Base-by-base conservation (phyloP, 2,888 invertebrate species). In the Acrobasis suavella region DNA sequence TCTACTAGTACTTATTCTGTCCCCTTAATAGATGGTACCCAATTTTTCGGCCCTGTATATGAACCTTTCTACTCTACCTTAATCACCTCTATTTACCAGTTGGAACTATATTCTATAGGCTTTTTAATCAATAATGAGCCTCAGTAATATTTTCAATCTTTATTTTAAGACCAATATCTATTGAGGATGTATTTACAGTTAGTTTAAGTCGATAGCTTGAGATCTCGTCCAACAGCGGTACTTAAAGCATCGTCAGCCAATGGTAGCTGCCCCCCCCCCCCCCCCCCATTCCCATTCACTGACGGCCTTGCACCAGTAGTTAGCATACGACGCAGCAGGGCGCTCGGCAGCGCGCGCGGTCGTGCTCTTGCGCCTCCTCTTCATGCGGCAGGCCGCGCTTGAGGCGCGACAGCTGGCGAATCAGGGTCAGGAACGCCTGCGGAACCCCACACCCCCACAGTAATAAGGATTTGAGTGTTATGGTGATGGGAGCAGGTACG, bases 351-450 rank as follows among this genome's bases (percentile, higher is more conserved):
- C 65, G 60, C 70, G 67, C 64, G 70, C 69, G 64, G 71, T 67
- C 54, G 67, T 68, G 7, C 74, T 74, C 32, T 65, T 67, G 60
- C 69, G 66, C 3, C 69, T 55, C 74, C 9, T 70, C 74, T 10
- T 69, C 72, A 9, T 72, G 69, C n/a, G 75, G 66, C 66, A 76
- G 76, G 1, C 84, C 87, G 12, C 73, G 72, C 84, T 90, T 90
- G 72, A 75, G 77, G 58, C 81, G 80, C 63, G 91, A 89, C 83
- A 89, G 84, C 67, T 85, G 78, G 42, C 87, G 84, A 73, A 86
- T 86, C 71, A 91, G 81, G 62, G 79, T 76, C 80, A 90, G 78
- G 85, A 91, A 91, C 58, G 87, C 87, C 91, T 91, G 87, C 17
- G 67, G 65, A 70, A 50, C 9, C 51, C 50, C 55, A 9, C 12